phyloP scores from a whole-genome alignment of 2,888 invertebrate species.

The Drosophila atripex region DNA sequence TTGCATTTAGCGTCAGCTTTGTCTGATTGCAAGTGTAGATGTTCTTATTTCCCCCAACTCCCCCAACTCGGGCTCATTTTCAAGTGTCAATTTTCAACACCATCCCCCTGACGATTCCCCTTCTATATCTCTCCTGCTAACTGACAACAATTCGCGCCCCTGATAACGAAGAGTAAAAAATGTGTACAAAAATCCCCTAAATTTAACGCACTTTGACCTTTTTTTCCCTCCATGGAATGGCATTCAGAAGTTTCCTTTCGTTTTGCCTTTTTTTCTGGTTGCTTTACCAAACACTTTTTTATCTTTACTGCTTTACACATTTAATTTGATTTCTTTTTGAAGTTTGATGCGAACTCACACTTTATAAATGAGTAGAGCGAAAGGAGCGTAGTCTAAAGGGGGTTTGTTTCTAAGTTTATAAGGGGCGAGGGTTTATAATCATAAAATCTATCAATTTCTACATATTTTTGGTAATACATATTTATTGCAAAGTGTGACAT shows the following conservation, averaged over 20 bases:
- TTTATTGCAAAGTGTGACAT: neutral
- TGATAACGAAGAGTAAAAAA: conserved; percentile 44
- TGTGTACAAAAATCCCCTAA: conserved; percentile 62
- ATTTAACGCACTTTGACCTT: conserved; percentile 74
- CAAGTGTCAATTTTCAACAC: conserved; percentile 76
- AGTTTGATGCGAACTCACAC: conserved; percentile 65
- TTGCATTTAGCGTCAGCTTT: conserved; percentile 65
- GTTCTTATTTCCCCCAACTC: conserved; percentile 2
- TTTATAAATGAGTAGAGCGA: conserved; percentile 26
- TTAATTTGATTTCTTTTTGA: conserved; percentile 78
- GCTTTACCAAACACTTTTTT: conserved; percentile 50
- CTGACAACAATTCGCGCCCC: conserved; percentile 35
- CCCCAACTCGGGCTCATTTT: conserved; percentile 44
- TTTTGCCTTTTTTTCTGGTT: conserved; percentile 42
- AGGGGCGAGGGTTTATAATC: neutral
- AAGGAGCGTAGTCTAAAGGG: conserved; percentile 20
- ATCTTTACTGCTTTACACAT: conserved; percentile 69
- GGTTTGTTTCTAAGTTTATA: neutral
- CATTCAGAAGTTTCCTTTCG: conserved; percentile 62
- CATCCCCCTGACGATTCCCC: conserved; percentile 51
- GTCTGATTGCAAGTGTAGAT: conserved; percentile 61
- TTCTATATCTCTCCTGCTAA: conserved; percentile 9
- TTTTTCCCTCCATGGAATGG: conserved; percentile 48
- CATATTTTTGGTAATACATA: too few species aligned
- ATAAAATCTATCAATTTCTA: neutral